Evolutionary conservation across 2,113 vertebrate genomes (phyloP).

Genomic region (Oncorhynchus clarkii): DNA sequence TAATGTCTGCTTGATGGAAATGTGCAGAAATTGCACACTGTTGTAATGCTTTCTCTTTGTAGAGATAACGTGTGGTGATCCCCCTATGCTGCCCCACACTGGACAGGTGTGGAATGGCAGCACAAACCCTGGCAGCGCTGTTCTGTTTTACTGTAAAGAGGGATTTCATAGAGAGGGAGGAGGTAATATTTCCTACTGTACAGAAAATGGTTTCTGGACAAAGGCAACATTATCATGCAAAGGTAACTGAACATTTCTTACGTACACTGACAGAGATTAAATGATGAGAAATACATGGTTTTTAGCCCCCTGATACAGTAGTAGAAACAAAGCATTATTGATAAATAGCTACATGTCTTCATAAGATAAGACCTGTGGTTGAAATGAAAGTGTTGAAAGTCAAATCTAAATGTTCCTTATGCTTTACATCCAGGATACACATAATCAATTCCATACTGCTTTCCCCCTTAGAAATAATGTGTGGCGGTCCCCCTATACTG

Average conservation of each 20-base stretch:
- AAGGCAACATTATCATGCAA: slow-evolving; percentile 49
- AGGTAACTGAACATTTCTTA: slow-evolving; percentile 49
- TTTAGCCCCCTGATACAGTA: not conserved
- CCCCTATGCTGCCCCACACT: slow-evolving; percentile 48
- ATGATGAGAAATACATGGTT: not conserved
- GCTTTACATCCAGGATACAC: not conserved
- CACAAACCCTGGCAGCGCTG: slow-evolving; percentile 48
- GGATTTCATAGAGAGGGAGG: slow-evolving; percentile 60
- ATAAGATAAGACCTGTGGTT: not conserved
- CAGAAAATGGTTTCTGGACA: slow-evolving; percentile 58
- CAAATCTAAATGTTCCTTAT: not conserved
- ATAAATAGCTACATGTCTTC: not conserved
- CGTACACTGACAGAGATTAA: not conserved
- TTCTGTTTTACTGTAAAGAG: slow-evolving; percentile 56
- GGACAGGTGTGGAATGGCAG: slow-evolving; percentile 45
- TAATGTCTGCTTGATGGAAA: too few relatives aligned
- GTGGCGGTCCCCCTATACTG: slow-evolving; percentile 70
- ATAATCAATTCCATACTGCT: slow-evolving; percentile 16
- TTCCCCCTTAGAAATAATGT: slow-evolving; percentile 70
- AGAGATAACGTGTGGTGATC: slow-evolving; percentile 63
- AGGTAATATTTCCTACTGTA: slow-evolving; percentile 44
- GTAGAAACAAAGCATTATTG: not conserved
- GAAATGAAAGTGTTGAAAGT: not conserved
- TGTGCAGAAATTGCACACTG: not conserved
- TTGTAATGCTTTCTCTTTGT: slow-evolving; percentile 11